These are phyloP conservation scores for Ivindomyrus marchei DNA, from an alignment of 2,113 vertebrate species.

Conservation along the genomic window DNA sequence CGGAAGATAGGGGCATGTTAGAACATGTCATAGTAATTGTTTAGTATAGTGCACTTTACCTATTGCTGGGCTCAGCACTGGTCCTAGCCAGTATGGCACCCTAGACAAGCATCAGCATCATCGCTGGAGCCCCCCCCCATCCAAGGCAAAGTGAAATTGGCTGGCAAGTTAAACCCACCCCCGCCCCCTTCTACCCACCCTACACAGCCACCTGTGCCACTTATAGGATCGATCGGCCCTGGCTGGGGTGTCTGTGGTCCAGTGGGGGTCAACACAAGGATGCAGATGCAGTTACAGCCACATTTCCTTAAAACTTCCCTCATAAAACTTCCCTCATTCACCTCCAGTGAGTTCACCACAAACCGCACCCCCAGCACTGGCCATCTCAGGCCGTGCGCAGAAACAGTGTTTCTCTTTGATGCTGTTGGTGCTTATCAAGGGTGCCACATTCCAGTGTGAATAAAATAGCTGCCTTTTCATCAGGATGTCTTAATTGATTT, in stretches of 20 bases:
- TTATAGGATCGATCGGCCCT: not conserved
- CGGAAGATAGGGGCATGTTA: slow-evolving; percentile 47
- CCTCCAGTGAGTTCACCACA: not conserved
- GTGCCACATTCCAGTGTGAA: not conserved
- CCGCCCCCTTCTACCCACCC: not conserved
- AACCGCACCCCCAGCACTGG: not conserved
- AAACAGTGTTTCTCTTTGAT: not conserved
- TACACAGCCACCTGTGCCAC: not conserved
- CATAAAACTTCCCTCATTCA: not conserved
- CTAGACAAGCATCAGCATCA: not conserved
- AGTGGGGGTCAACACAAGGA: not conserved
- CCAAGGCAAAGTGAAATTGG: not conserved
- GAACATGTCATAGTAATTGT: slow-evolving; percentile 57
- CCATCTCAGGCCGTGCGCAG: not conserved
- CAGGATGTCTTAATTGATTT: not conserved
- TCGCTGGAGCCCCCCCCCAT: not conserved
- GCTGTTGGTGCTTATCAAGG: not conserved
- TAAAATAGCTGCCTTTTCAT: no score
- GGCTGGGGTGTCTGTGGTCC: not conserved
- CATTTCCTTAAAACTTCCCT: not conserved
- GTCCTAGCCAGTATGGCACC: not conserved
- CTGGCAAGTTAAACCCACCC: not conserved
- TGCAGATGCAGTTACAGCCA: not conserved
- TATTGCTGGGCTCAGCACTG: not conserved
- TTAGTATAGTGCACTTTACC: not conserved